phyloP scores from a whole-genome alignment of 2,888 invertebrate genomes.

The Chydorus sphaericus region DNA sequence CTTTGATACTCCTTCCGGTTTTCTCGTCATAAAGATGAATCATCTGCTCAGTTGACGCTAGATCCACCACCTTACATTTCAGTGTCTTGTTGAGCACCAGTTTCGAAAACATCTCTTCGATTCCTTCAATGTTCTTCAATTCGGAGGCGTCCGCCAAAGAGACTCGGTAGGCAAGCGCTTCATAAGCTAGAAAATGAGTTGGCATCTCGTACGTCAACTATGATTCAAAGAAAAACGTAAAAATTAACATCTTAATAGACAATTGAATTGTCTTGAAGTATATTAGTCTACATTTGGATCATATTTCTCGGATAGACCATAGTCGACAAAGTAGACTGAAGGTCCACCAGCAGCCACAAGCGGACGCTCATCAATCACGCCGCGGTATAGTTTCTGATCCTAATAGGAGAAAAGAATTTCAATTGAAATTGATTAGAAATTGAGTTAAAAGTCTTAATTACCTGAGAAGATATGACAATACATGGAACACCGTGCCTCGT shows the following conservation, averaged over 20 bases:
- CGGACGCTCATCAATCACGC: background rate
- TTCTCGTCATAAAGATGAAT: slow-evolving; percentile 8
- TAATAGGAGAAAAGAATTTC: too few relatives aligned
- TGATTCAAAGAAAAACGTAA: background rate
- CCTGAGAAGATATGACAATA: too few relatives aligned
- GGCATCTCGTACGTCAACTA: background rate
- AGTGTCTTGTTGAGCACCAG: background rate
- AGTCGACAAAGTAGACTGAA: slow-evolving; percentile 14
- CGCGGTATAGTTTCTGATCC: slow-evolving; percentile 6
- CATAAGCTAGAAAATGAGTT: background rate
- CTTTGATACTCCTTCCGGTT: background rate
- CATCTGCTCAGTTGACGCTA: background rate
- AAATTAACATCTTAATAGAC: too few relatives aligned
- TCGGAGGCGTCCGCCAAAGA: background rate
- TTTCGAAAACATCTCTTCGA: background rate
- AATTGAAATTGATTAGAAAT: too few relatives aligned
- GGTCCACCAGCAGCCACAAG: background rate
- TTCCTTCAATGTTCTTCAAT: background rate
- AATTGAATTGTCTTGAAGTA: too few relatives aligned
- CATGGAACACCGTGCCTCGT: background rate
- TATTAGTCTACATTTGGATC: too few relatives aligned
- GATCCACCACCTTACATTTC: background rate
- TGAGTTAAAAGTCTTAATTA: too few relatives aligned
- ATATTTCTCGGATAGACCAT: slow-evolving; percentile 11
- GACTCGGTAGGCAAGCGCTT: background rate